Percentiles rank a stretch among this genome's conserved stretches.
These are phyloP conservation scores for Neuroscelio doddi DNA, from an alignment of 2,888 invertebrate species.

Conservation along the genomic window DNA sequence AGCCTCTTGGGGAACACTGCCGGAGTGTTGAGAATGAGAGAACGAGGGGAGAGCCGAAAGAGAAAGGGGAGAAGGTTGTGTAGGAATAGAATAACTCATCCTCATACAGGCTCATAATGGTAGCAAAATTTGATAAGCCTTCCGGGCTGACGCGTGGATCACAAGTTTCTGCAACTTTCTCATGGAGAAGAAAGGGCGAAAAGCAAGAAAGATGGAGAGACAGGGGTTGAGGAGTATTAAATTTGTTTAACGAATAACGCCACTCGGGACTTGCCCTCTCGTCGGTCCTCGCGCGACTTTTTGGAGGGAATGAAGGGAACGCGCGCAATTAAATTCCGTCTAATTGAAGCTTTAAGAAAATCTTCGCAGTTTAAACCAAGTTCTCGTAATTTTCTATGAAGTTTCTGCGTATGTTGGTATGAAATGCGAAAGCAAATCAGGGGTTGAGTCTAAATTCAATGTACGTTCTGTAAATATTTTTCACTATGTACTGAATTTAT, in stretches of 20 bases:
- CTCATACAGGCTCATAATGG: constrained; percentile 41
- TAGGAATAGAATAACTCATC: constrained; percentile 45
- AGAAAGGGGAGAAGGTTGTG: constrained; percentile 27
- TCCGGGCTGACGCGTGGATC: constrained; percentile 64
- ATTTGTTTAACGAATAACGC: constrained; percentile 61
- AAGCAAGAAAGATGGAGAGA: constrained; percentile 26
- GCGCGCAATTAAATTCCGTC: constrained; percentile 48
- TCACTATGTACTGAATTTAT: no score
- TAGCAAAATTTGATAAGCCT: constrained; percentile 66
- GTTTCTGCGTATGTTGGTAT: background rate
- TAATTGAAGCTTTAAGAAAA: constrained; percentile 41
- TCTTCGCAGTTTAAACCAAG: constrained; percentile 28
- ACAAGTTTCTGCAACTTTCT: constrained; percentile 63
- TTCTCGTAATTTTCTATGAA: constrained; percentile 19
- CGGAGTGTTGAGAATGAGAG: constrained; percentile 37
- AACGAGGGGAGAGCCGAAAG: constrained; percentile 33
- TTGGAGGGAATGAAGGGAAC: constrained; percentile 43
- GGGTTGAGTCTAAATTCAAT: no score
- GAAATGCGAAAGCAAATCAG: no score
- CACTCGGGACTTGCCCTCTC: constrained; percentile 40
- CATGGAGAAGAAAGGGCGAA: constrained; percentile 37
- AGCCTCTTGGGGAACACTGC: constrained; percentile 44
- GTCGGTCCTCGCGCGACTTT: constrained; percentile 31
- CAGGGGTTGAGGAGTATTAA: constrained; percentile 60
- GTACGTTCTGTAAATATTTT: no score